Evolutionary conservation across 2,797 vertebrate species (phyloP).

Genomic region (Argya squamiceps): DNA sequence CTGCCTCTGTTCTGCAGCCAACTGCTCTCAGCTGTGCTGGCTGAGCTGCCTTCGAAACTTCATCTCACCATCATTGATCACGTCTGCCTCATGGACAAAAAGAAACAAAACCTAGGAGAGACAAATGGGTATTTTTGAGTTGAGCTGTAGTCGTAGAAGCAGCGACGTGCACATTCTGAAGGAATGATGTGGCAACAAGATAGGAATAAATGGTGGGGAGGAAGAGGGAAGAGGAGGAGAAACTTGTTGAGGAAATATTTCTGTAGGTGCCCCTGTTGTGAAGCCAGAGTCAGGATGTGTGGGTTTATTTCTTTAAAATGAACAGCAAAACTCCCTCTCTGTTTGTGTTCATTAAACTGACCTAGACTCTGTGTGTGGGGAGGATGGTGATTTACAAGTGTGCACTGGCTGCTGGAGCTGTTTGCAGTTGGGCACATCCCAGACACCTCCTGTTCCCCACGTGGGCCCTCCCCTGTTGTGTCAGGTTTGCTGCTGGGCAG

Average conservation of each 20-base stretch:
- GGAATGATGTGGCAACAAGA: not conserved
- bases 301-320: not conserved
- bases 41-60: accelerated
- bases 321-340: not conserved
- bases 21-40: not conserved
- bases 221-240: not conserved
- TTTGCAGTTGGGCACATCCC: not conserved
- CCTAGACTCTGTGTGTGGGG: not conserved
- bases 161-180: accelerated
- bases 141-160: not conserved
- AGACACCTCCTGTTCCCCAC: accelerated
- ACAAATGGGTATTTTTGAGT: not conserved
- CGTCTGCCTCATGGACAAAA: not conserved
- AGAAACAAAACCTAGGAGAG: not conserved
- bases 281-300: not conserved
- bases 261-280: not conserved
- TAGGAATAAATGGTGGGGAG: not conserved
- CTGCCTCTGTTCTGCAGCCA: not conserved
- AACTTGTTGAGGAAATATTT: not conserved
- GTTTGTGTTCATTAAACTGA: not conserved
- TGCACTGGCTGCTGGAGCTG: not conserved
- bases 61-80: not conserved
- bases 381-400: not conserved
- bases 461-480: accelerated
- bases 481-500: not conserved